Evolutionary conservation across 53 echinoderm and acorn worm genomes (phyloP), one percentile per base, ranked within the genome.

Genomic region (Echinarachnius parma): DNA sequence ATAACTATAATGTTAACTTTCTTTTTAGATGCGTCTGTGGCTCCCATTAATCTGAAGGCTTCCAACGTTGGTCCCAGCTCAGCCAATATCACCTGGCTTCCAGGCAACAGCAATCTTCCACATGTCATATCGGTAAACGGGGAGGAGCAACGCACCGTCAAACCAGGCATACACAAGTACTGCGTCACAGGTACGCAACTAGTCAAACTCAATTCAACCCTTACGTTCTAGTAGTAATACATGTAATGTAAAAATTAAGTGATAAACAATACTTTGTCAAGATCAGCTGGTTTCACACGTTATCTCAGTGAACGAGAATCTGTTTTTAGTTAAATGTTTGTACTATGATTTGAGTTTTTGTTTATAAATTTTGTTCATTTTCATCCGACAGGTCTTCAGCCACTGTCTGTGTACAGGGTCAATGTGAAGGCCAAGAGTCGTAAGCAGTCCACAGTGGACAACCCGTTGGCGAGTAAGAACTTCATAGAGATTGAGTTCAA

Each of bases 41-140:
- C 86, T 46, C 95, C 95, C 16, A 79, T 75, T 5, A 84, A 90
- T 65, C 79, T 95, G 62, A 95, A 95, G 33, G 86, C 95, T 22
- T 90, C 86, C 81, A 87, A 85, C 34, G 91, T 95, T 15, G 79
- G 81, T 45, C 95, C 95, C 27, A 87, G 87, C 1, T 67, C 84
- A 21, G 95, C 95, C 33, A 82, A 87, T 23, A 91, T 95, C 75
- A 91, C 79, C 80, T 95, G 95, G 95, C 83, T 94, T 65, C 95
- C 95, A 22, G 95, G 84, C 53, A 95, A 91, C 77, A 95, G 87
- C 53, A 95, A 95, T 66, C 61, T 90, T 48, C 87, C 90, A 19
- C 95, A 95, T 29, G 66, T 76, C 48, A 62, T 95, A 29, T 65
- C 61, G 15, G 84, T 91, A 36, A 91, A 95, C 28, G 82, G 82